phyloP scores from a whole-genome alignment of 2,888 invertebrate genomes.

The Aphodius sticticus region DNA sequence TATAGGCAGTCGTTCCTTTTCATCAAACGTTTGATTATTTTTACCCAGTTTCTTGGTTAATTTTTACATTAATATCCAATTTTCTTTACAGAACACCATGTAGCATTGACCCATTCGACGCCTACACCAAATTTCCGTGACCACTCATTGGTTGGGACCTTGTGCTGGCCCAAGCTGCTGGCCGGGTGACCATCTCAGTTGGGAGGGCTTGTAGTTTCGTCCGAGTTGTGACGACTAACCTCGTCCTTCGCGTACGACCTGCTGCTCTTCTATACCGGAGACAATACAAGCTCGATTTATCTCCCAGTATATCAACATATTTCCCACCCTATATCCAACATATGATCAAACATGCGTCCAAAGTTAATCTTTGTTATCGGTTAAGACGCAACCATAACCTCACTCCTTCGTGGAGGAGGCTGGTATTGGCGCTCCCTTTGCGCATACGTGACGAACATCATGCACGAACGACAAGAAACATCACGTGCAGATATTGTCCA shows the following conservation, averaged over 20 bases:
- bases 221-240: neutral
- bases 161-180: neutral
- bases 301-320: no score
- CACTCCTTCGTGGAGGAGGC: neutral
- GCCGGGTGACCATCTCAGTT: conserved; percentile 4
- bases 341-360: no score
- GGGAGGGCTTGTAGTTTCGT: neutral
- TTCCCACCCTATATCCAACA: no score
- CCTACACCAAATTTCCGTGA: neutral
- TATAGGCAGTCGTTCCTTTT: no score
- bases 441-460: neutral
- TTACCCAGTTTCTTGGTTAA: neutral
- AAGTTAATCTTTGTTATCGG: no score
- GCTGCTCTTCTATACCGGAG: neutral
- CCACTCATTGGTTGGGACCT: neutral
- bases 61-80: neutral
- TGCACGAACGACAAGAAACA: neutral
- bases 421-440: neutral
- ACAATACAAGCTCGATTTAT: neutral
- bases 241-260: neutral
- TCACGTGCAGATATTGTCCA: neutral
- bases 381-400: neutral
- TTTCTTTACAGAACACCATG: neutral
- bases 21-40: no score
- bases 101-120: neutral